Conservation (phyloP, 2,797 vertebrate genomes). For the Botia kubotai region DNA sequence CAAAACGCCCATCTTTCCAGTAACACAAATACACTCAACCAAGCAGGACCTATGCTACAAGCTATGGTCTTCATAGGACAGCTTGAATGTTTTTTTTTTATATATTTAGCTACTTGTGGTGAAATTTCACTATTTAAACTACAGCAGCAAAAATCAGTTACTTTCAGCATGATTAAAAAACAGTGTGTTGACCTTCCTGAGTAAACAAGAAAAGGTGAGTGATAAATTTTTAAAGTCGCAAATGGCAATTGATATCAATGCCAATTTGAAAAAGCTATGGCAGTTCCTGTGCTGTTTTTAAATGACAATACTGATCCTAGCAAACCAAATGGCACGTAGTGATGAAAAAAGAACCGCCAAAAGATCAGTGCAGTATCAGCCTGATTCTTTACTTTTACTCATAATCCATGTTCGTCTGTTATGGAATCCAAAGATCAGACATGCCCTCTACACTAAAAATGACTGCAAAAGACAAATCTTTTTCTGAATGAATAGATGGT, state of each 20-base stretch:
- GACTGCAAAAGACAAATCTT: conserved; percentile 6
- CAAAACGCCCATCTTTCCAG: conserved; percentile 73
- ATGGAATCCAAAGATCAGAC: conserved; percentile 8
- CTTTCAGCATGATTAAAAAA: conserved; percentile 82
- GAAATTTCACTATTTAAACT: conserved; percentile 50
- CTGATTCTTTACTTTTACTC: conserved; percentile 30
- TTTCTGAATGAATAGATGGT: conserved; percentile 40
- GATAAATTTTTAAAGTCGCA: conserved; percentile 10
- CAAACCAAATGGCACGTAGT: conserved; percentile 18
- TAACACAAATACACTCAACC: conserved; percentile 86
- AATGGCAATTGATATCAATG: conserved; percentile 40
- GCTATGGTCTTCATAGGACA: conserved; percentile 70
- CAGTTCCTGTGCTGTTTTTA: conserved; percentile 23
- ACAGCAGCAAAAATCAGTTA: conserved; percentile 88
- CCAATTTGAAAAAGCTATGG: conserved; percentile 24
- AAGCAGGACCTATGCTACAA: conserved; percentile 80
- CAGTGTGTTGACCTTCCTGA: conserved; percentile 89
- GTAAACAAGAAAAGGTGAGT: conserved; percentile 70
- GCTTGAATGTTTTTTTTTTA: conserved; percentile 66
- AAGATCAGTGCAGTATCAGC: conserved; percentile 36
- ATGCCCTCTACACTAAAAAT: conserved; percentile 34
- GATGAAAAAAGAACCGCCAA: conserved; percentile 28
- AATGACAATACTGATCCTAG: conserved; percentile 13
- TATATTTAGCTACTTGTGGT: conserved; percentile 51
- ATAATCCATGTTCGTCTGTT: neutral